Evolutionary conservation across 2,113 vertebrate genomes (phyloP).

Genomic region (Myotis lucifugus): DNA sequence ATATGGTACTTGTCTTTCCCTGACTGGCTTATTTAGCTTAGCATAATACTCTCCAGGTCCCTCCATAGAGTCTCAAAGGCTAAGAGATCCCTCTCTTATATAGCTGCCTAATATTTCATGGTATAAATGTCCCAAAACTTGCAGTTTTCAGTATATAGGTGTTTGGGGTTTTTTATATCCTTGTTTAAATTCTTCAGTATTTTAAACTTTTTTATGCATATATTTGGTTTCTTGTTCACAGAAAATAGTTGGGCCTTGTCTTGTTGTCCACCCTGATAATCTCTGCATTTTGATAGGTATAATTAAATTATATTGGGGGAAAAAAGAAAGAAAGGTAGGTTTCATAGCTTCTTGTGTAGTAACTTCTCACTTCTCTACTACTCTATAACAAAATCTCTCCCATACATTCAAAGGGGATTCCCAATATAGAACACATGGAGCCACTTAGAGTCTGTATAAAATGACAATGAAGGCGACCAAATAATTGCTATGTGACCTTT

Average conservation of each 20-base stretch:
- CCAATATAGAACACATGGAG: not conserved
- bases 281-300: not conserved
- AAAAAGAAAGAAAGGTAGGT: not conserved
- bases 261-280: not conserved
- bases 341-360: too few relatives aligned
- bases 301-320: not conserved
- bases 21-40: too few relatives aligned
- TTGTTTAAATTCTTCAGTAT: not conserved
- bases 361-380: not conserved
- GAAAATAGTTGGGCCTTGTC: not conserved
- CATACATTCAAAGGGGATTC: not conserved
- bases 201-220: not conserved
- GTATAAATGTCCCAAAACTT: too few relatives aligned
- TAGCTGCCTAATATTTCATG: too few relatives aligned
- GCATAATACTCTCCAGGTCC: too few relatives aligned
- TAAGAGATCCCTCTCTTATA: too few relatives aligned
- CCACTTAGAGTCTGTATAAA: not conserved
- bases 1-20: too few relatives aligned
- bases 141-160: not conserved
- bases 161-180: not conserved
- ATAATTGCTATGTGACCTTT: not conserved
- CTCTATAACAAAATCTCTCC: too few relatives aligned
- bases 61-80: too few relatives aligned
- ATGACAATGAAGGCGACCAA: rapidly evolving
- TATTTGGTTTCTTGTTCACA: not conserved